These are phyloP conservation scores for Boulengeromyrus knoepffleri DNA, from an alignment of 2,113 vertebrate species.

Conservation along the genomic window DNA sequence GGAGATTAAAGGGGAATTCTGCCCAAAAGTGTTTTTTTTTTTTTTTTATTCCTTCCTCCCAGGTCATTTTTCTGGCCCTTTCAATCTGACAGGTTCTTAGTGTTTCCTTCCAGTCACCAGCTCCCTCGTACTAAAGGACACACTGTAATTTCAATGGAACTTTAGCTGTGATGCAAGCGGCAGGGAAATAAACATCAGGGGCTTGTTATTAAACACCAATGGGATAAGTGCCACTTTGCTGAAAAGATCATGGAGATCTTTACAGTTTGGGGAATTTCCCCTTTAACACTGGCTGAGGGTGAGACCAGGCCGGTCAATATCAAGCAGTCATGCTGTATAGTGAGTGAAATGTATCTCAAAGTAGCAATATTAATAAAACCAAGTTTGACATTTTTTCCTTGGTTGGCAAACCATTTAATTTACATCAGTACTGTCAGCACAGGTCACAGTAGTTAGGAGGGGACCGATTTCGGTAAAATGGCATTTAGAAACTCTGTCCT, in stretches of 20 bases:
- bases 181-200: background rate
- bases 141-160: background rate
- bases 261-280: background rate
- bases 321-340: background rate
- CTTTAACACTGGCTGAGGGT: background rate
- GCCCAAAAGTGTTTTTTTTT: background rate
- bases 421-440: slow-evolving; percentile 32
- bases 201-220: background rate
- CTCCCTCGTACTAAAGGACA: background rate
- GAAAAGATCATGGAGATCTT: background rate
- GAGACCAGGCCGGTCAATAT: background rate
- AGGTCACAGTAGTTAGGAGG: slow-evolving; percentile 27
- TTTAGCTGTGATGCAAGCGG: background rate
- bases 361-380: background rate
- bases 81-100: background rate
- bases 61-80: background rate
- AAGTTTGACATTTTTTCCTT: slow-evolving; percentile 28
- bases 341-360: background rate
- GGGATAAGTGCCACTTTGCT: background rate
- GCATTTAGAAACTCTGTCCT: slow-evolving; percentile 35
- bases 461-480: slow-evolving; percentile 16
- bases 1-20: background rate
- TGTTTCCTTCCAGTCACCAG: background rate
- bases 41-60: background rate
- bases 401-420: slow-evolving; percentile 49